Evolutionary conservation across 2,113 vertebrate genomes (phyloP).

Genomic region (Trichechus manatus): DNA sequence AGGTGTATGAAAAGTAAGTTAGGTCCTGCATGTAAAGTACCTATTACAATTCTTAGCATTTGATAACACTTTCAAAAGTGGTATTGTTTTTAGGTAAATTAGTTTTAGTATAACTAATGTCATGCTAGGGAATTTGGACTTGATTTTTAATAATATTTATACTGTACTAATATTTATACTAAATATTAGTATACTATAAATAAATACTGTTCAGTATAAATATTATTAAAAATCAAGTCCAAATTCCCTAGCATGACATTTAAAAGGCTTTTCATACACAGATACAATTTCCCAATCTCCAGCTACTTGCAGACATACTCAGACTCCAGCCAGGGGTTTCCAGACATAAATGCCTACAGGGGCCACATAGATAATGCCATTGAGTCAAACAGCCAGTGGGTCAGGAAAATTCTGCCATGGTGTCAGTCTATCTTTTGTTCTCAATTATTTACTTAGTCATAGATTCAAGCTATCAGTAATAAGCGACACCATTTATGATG

Average conservation of each 20-base stretch:
- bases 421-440: neutral
- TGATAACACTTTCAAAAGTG: neutral
- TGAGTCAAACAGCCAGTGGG: neutral
- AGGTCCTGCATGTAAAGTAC: neutral
- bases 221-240: neutral
- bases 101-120: neutral
- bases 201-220: neutral
- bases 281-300: neutral
- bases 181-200: too few relatives aligned
- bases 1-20: conserved; percentile 11
- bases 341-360: neutral
- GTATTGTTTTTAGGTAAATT: neutral
- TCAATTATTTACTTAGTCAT: conserved; percentile 25
- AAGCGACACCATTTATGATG: neutral
- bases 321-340: neutral
- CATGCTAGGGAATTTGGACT: too few relatives aligned
- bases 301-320: neutral
- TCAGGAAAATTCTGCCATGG: neutral
- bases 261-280: neutral
- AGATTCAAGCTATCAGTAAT: neutral
- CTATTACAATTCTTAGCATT: neutral
- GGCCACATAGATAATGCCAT: neutral
- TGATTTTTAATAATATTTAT: too few relatives aligned
- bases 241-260: neutral
- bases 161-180: too few relatives aligned